Evolutionary conservation across 2,888 invertebrate species (phyloP).

Genomic region (Gisinianus flammeolus): DNA sequence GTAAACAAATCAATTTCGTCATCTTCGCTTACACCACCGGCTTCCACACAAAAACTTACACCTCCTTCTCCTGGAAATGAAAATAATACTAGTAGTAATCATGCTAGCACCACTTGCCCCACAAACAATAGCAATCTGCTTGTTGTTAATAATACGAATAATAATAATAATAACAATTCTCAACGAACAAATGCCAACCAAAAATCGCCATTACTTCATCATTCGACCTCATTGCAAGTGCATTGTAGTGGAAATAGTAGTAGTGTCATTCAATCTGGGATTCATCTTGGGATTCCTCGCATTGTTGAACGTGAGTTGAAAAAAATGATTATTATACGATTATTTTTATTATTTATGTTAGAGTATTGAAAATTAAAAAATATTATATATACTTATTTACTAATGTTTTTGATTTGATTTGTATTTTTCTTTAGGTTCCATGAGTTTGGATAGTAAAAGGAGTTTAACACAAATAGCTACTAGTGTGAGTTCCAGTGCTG

Average conservation of each 20-base stretch:
- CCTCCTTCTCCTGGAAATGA: not conserved
- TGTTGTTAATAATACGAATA: not conserved
- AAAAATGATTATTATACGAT: no score
- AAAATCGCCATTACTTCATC: conserved; percentile 27
- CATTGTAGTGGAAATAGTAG: not conserved
- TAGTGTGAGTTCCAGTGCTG: conserved; percentile 31
- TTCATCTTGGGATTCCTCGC: conserved; percentile 50
- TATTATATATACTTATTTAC: no score
- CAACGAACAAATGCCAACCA: conserved; percentile 21
- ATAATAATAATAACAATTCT: conserved; percentile 27
- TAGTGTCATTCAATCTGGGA: conserved; percentile 36
- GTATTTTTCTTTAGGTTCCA: conserved; percentile 39
- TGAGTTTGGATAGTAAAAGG: conserved; percentile 56
- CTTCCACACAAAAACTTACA: not conserved
- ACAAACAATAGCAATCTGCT: not conserved
- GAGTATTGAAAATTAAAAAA: no score
- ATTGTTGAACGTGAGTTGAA: conserved; percentile 50
- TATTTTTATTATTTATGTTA: no score
- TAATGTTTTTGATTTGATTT: no score
- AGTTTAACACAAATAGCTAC: conserved; percentile 35
- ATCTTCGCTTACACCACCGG: conserved; percentile 10
- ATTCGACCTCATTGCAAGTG: conserved; percentile 17
- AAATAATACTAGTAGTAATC: not conserved
- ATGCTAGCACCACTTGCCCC: not conserved
- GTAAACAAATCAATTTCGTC: conserved; percentile 16